Base-by-base conservation (phyloP, 23 tunicate genomes). In the Botrylloides violaceus region DNA sequence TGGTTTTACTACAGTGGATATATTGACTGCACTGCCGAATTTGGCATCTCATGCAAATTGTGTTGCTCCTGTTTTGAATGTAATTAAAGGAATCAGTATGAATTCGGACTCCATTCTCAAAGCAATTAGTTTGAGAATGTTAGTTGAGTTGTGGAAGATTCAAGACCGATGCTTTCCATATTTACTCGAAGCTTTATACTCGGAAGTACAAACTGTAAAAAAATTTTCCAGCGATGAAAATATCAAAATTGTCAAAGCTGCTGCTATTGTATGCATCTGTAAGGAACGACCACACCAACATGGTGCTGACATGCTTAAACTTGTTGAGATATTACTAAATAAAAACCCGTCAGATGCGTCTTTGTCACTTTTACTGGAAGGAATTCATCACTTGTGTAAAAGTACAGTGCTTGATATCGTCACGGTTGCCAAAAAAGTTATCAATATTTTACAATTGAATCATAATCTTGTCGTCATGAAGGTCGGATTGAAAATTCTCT, bases 161-260 rank as follows among this genome's bases (percentile, higher is more conserved):
- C 92, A 84, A 39, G 73, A 72, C 23, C 78, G 83, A 0, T 78
- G 83, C 38, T 84, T 78, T 78, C 92, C 92, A 34, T 73, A 71
- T 36, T 48, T 84, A 32, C 83, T 71, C 19, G 65, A 64, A 72
- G 72, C 72, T 68, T 24, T 84, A 18, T 65, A 36, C 6, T 15
- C 70, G 2, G 61, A 70, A 38, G 37, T 43, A 20, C 12, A 57
- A 9, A 35, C 21, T 15, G 15, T 62, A 19, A 48, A 53, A 28
- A 25, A 33, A 37, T 19, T 31, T 2, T 9, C 21, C 9, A 57
- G 78, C 34, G 72, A 21, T 31, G 74, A 78, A 38, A 21, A 61
- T 34, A 31, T 59, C 22, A 49, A 66, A 20, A 36, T 68, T 18
- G 32, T 78, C 5, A 72, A 64, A 58, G 60, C 59, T 34, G 28